A percentile compares a stretch with the other conserved stretches of the same genome.
Conservation (phyloP, 2,888 invertebrate genomes). For the Rosalia funebris region DNA sequence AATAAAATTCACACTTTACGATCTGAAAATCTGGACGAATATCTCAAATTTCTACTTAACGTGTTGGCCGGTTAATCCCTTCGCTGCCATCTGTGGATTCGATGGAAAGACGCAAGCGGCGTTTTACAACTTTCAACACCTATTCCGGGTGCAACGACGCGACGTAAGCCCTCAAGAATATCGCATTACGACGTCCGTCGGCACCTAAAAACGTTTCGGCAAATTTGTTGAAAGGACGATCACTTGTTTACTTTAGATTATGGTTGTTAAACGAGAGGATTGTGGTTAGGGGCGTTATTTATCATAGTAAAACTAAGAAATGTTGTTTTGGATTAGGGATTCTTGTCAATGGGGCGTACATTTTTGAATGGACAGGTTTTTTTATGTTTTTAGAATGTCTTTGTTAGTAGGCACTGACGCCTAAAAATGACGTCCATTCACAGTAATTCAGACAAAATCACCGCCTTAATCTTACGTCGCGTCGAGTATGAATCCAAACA, state of each 20-base stretch:
- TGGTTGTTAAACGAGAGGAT: neutral
- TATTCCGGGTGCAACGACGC: slow-evolving; percentile 18
- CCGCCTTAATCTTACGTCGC: too few species aligned
- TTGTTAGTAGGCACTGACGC: too few species aligned
- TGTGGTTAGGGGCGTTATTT: neutral
- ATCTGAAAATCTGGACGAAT: slow-evolving; percentile 15
- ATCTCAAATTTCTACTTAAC: slow-evolving; percentile 25
- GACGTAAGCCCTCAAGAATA: slow-evolving; percentile 7
- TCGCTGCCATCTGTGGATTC: slow-evolving; percentile 13
- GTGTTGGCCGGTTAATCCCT: slow-evolving; percentile 24
- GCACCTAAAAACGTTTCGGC: neutral
- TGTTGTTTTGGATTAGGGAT: too few species aligned
- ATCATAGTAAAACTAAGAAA: neutral
- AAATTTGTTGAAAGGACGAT: neutral
- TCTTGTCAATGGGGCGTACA: too few species aligned
- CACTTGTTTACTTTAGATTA: slow-evolving; percentile 1
- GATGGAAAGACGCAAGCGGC: slow-evolving; percentile 9
- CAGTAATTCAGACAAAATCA: too few species aligned
- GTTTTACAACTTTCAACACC: slow-evolving; percentile 28
- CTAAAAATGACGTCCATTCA: too few species aligned
- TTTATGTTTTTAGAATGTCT: too few species aligned
- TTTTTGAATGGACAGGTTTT: too few species aligned
- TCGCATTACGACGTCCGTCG: slow-evolving; percentile 2
- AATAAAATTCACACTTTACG: slow-evolving; percentile 20
- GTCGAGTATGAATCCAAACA: too few species aligned